Percentiles rank a stretch among this genome's conserved stretches.
Evolutionary conservation across 2,113 vertebrate species (phyloP).

Genomic region (Etheostoma cragini): DNA sequence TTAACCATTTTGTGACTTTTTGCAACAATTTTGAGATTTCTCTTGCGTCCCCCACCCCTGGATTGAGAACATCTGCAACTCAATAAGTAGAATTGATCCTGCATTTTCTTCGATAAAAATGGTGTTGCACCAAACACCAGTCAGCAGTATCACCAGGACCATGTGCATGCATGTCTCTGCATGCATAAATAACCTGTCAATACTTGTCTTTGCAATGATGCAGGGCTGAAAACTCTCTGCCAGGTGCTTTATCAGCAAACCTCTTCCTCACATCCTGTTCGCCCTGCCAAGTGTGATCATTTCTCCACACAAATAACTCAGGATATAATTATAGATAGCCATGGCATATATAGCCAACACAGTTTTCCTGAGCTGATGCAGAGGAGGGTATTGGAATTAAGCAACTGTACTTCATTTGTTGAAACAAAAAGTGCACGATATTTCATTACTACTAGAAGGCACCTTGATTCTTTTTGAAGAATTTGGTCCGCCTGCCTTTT

Average conservation of each 20-base stretch:
- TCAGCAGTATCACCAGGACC: neutral
- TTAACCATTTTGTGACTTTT: too few relatives aligned
- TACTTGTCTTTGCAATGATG: conserved; percentile 26
- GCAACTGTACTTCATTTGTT: conserved; percentile 34
- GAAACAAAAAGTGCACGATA: conserved; percentile 17
- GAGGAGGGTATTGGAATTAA: conserved; percentile 2
- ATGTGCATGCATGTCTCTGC: neutral
- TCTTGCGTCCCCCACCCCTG: neutral
- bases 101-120: conserved; percentile 1
- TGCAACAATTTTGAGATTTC: too few relatives aligned
- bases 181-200: neutral
- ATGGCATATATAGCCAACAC: conserved; percentile 23
- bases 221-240: conserved; percentile 31
- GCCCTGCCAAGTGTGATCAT: conserved; percentile 30
- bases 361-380: conserved; percentile 12
- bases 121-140: neutral
- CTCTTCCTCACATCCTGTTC: conserved; percentile 13
- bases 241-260: conserved; percentile 52
- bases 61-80: neutral
- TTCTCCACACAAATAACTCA: conserved; percentile 44
- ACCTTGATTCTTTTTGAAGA: conserved; percentile 47
- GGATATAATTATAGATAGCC: conserved; percentile 74
- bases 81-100: neutral
- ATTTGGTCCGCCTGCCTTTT: neutral
- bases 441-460: conserved; percentile 36